Evolutionary conservation across 2,797 vertebrate genomes (phyloP).

Genomic region (Mastacembelus armatus): DNA sequence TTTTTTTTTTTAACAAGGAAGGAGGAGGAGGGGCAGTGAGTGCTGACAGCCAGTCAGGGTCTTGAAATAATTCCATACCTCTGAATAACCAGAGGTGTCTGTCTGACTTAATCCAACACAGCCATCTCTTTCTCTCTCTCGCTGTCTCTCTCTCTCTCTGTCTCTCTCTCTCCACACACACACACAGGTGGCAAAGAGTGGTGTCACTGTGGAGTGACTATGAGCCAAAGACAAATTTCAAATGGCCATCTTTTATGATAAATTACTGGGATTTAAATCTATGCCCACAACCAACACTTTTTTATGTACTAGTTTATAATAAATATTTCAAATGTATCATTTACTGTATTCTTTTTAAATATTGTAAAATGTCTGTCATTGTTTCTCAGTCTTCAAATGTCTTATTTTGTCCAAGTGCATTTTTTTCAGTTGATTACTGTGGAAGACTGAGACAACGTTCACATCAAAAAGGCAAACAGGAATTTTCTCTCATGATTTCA

Average conservation of each 20-base stretch:
- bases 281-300: background rate
- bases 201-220: too few relatives aligned
- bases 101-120: slow-evolving; percentile 73
- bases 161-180: slow-evolving; percentile 6
- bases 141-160: too few relatives aligned
- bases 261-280: background rate
- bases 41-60: slow-evolving; percentile 77
- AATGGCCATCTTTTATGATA: background rate
- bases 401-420: background rate
- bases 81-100: slow-evolving; percentile 79
- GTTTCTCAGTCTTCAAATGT: background rate
- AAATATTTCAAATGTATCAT: too few relatives aligned
- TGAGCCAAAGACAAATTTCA: too few relatives aligned
- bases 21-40: slow-evolving; percentile 65
- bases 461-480: background rate
- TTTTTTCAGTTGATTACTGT: background rate
- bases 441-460: background rate
- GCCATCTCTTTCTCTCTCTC: too few relatives aligned
- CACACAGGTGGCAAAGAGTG: slow-evolving; percentile 9
- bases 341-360: too few relatives aligned
- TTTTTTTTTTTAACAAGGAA: slow-evolving; percentile 78
- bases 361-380: background rate
- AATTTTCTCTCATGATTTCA: background rate
- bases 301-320: background rate
- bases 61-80: slow-evolving; percentile 82